Evolutionary conservation across 1,140 invertebrate genomes (phyloP).

Genomic region (Teleogryllus occipitalis): DNA sequence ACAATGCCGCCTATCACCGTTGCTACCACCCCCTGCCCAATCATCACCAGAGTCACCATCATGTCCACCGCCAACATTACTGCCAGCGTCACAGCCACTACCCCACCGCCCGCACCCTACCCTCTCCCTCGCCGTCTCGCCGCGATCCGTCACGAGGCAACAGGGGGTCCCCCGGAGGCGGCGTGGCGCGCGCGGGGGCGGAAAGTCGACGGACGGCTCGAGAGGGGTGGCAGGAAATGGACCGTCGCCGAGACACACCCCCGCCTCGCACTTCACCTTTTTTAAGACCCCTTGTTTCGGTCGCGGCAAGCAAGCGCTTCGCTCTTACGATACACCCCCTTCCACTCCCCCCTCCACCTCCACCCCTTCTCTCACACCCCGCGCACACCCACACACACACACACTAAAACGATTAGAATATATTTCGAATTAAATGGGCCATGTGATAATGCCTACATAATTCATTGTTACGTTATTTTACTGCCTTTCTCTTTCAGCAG

Average conservation of each 20-base stretch:
- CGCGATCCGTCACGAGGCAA: too few relatives aligned
- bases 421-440: conserved; percentile 34
- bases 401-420: conserved; percentile 32
- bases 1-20: too few relatives aligned
- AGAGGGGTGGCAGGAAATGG: neutral
- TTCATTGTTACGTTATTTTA: conserved; percentile 32
- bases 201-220: neutral
- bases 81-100: too few relatives aligned
- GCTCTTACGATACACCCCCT: neutral
- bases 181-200: too few relatives aligned
- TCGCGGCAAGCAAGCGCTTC: neutral
- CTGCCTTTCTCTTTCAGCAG: neutral
- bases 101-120: too few relatives aligned
- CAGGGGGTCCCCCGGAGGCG: too few relatives aligned
- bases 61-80: too few relatives aligned
- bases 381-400: neutral
- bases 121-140: too few relatives aligned
- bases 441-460: conserved; percentile 33
- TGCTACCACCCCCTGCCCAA: too few relatives aligned
- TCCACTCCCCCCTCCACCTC: too few relatives aligned
- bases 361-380: too few relatives aligned
- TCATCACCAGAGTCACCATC: too few relatives aligned
- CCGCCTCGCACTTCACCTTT: neutral
- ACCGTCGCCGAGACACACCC: neutral
- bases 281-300: neutral